Evolutionary conservation across 2,797 vertebrate genomes (phyloP).

Genomic region (Lepidocolaptes lacrymiger): DNA sequence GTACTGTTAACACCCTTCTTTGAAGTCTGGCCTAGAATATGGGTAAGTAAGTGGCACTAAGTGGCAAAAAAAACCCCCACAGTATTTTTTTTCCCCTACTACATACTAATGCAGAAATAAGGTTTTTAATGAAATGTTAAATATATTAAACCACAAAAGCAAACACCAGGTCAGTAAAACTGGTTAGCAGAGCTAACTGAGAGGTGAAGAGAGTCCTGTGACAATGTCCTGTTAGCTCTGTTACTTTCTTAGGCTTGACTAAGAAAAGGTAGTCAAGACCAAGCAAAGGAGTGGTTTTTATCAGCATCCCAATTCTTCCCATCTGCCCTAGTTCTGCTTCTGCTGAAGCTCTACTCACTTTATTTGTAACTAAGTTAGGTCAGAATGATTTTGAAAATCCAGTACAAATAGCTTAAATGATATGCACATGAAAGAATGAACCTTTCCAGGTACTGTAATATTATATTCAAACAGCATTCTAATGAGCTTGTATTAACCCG

Average conservation of each 20-base stretch:
- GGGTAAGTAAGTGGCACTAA: not conserved
- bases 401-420: not conserved
- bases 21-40: not conserved
- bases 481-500: not conserved
- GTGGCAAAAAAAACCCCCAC: not conserved
- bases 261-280: not conserved
- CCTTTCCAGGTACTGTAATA: not conserved
- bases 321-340: not conserved
- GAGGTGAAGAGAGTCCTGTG: not conserved
- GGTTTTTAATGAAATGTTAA: not conserved
- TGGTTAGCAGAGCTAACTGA: not conserved
- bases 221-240: not conserved
- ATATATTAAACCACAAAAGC: not conserved
- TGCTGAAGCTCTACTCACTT: not conserved
- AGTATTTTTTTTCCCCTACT: not conserved
- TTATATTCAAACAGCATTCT: not conserved
- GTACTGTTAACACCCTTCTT: constrained; percentile 1
- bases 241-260: not conserved
- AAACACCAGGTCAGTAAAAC: not conserved
- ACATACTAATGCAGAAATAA: not conserved
- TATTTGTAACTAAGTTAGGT: not conserved
- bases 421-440: not conserved
- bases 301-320: not conserved
- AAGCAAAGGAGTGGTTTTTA: not conserved
- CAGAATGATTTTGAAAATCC: not conserved